Evolutionary conservation across 2,888 invertebrate species (phyloP), one percentile per base, ranked within the genome.

Genomic region (Craniophora ligustri): DNA sequence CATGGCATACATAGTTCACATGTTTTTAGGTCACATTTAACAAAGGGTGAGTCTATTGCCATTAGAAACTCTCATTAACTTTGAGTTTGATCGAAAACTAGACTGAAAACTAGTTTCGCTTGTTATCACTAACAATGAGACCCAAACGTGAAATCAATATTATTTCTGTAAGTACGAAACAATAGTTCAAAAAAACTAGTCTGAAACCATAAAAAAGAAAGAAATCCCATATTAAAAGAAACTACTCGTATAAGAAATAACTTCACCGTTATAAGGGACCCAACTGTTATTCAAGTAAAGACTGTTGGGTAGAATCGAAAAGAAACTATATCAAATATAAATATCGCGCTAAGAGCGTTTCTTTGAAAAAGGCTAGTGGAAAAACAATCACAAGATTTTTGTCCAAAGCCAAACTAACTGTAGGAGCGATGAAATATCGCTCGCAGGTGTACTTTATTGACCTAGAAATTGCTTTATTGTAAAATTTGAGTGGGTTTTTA

Each of bases 371-470:
- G 15, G 7, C 15, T 23, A 23, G 36, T 30, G 15, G 23, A 54
- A 62, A 62, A 72, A 56, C 58, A 65, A 47, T 70, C 51, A 34
- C 46, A 69, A 63, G 40, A 67, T 32, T 54, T 72, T 69, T 31
- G 44, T 35, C 40, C 18, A 11, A 15, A 49, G 31, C 38, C 16
- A 38, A 49, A 28, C 38, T 14, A 38, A 58, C 59, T 30, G 36
- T 53, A 36, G 48, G 31, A 57, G 40, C 45, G 28, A 38, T 73
- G 53, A 73, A 66, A 62, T 71, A 73, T 68, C 16, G 61, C 46
- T 18, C 41, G 36, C 72, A 73, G 72, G 72, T 73, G 74, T 68
- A 50, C 34, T 71, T 69, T 71, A 73, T 68, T 64, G 63, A 64
- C 59, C 48, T 42, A 67, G 55, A 56, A 73, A 71, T 46, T 58